These are phyloP conservation scores for Acanthosepion esculentum DNA, from an alignment of 2,888 invertebrate genomes.

Conservation along the genomic window DNA sequence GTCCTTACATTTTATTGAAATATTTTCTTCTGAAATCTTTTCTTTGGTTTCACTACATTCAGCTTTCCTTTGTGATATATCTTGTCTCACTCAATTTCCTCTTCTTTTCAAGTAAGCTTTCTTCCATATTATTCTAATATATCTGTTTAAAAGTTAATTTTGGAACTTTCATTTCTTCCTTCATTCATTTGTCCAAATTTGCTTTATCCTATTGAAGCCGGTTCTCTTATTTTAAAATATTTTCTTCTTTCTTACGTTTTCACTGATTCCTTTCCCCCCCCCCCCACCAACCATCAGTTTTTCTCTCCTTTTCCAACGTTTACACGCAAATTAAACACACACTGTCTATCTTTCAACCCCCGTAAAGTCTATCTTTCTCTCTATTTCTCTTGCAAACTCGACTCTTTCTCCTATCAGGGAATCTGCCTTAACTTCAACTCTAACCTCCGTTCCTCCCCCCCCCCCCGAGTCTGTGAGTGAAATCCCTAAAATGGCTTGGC, in stretches of 20 bases:
- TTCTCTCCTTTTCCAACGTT: no score
- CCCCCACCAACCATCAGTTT: no score
- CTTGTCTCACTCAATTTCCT: no score
- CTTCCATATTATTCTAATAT: no score
- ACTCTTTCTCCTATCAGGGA: not conserved
- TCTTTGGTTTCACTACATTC: no score
- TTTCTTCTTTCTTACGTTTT: not conserved
- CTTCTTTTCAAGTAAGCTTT: no score
- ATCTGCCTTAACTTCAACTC: not conserved
- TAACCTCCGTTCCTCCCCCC: not conserved
- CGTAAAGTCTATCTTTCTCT: not conserved
- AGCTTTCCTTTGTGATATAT: no score
- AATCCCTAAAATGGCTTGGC: slow-evolving; percentile 33
- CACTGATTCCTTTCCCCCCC: not conserved
- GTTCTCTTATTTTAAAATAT: not conserved
- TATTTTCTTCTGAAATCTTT: no score
- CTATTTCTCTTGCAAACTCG: not conserved
- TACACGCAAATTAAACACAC: no score
- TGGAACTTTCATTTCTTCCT: no score
- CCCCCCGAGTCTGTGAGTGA: not conserved
- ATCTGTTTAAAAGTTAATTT: no score
- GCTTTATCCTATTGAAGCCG: not conserved
- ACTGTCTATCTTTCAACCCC: not conserved
- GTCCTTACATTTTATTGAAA: no score
- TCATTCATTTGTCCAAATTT: not conserved